Conservation (phyloP, 2,113 vertebrate species). For the Amazona guildingii region DNA sequence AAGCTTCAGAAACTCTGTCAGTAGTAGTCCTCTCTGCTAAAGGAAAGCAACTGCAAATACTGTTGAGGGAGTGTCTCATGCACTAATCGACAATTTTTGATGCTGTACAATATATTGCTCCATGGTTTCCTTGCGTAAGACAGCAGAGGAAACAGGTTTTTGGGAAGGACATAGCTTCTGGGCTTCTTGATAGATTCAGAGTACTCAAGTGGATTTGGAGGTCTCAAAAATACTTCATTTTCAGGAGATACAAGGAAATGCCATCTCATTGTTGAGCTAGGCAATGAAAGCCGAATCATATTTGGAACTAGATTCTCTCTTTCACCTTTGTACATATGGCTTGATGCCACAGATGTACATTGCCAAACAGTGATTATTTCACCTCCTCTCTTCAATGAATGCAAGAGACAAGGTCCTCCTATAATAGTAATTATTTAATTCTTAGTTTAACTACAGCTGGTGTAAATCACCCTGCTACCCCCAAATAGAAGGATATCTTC, state of each 20-base stretch:
- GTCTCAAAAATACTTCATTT: not conserved
- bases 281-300: not conserved
- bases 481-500: not conserved
- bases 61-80: not conserved
- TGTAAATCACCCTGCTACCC: accelerated
- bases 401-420: not conserved
- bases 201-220: not conserved
- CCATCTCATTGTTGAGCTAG: not conserved
- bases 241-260: not conserved
- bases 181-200: not conserved
- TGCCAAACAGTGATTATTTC: not conserved
- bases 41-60: not conserved
- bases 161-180: not conserved
- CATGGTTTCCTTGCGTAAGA: not conserved
- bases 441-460: not conserved
- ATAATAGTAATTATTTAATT: not conserved
- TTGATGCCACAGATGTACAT: not conserved
- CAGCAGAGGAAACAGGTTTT: not conserved
- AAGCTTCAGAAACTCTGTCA: not conserved
- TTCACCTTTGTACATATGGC: not conserved
- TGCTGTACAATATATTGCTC: not conserved
- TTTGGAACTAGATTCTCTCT: not conserved
- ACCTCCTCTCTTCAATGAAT: not conserved
- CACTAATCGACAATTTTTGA: not conserved
- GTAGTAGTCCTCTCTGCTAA: not conserved